phyloP scores from a whole-genome alignment of 2,888 invertebrate genomes.

The Drosophila picticornis region DNA sequence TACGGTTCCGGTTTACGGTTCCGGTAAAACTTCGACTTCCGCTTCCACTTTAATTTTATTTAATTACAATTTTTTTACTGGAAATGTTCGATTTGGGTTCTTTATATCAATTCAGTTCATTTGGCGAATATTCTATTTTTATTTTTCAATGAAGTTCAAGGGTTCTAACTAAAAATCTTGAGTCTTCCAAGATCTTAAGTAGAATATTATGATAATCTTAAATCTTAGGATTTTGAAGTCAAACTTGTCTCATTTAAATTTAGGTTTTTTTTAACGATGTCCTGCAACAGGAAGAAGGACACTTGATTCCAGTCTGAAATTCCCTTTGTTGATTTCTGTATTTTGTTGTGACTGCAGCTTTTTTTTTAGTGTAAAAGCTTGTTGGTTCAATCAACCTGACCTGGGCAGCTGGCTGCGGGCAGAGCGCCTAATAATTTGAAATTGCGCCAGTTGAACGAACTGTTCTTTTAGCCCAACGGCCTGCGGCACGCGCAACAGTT shows the following conservation, averaged over 20 bases:
- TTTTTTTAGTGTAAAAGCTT: background rate
- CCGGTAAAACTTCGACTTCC: background rate
- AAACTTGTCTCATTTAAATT: background rate
- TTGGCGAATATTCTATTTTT: background rate
- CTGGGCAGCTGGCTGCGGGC: background rate
- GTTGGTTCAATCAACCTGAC: constrained; percentile 54
- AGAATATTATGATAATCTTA: too few relatives aligned
- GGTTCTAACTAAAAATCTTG: background rate
- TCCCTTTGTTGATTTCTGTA: background rate
- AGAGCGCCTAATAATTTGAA: constrained; percentile 54
- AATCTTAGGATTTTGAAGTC: background rate
- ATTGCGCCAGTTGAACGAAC: constrained; percentile 60
- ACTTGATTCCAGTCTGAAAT: background rate
- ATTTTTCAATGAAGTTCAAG: too few relatives aligned
- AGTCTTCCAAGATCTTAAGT: too few relatives aligned
- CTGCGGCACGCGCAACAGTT: constrained; percentile 52
- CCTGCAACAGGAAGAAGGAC: background rate
- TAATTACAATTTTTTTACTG: background rate
- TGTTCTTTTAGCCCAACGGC: constrained; percentile 50
- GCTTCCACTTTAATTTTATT: background rate
- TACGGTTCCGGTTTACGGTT: background rate
- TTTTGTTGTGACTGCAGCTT: too few relatives aligned
- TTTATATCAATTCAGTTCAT: background rate
- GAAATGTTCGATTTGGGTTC: background rate
- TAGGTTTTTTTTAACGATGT: background rate